phyloP scores from a whole-genome alignment of 35 echinoderm and acorn worm genomes.

The Ptychodera flava region DNA sequence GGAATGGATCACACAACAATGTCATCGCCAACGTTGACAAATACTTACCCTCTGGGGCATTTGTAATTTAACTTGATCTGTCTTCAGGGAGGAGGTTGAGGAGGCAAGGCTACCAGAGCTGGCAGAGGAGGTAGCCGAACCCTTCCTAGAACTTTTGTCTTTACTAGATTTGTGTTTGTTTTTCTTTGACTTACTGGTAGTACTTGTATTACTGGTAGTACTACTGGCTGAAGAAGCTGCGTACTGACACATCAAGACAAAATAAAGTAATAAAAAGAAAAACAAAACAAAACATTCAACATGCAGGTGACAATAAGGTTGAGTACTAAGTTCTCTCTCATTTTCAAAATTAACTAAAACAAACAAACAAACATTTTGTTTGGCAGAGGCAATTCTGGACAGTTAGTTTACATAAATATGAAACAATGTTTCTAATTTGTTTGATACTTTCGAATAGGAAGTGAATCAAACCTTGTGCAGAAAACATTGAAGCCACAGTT shows the following conservation, averaged over 20 bases:
- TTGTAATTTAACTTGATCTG: constrained; percentile 20
- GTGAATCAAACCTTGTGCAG: too few species aligned
- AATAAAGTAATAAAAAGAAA: not conserved
- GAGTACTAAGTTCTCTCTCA: not conserved
- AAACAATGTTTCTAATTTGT: not conserved
- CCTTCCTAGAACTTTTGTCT: constrained; percentile 76
- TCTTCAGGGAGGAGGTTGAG: constrained; percentile 35
- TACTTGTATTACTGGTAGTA: not conserved
- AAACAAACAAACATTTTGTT: not conserved
- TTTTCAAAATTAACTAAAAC: not conserved
- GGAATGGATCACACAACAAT: too few species aligned
- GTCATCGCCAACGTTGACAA: not conserved
- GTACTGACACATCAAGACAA: not conserved
- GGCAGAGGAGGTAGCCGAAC: constrained; percentile 51
- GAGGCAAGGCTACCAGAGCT: constrained; percentile 53
- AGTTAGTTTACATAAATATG: not conserved
- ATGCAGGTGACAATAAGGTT: not conserved
- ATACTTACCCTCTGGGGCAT: not conserved
- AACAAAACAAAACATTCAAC: not conserved
- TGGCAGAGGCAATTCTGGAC: not conserved
- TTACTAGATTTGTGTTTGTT: constrained; percentile 52
- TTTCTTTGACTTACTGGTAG: not conserved
- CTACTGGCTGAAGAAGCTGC: not conserved
- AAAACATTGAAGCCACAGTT: too few species aligned
- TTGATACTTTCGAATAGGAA: not conserved